Percentiles rank a stretch among this genome's conserved stretches.
phyloP scores from a whole-genome alignment of 2,888 invertebrate species.

The Lordiphosa andalusiaca region DNA sequence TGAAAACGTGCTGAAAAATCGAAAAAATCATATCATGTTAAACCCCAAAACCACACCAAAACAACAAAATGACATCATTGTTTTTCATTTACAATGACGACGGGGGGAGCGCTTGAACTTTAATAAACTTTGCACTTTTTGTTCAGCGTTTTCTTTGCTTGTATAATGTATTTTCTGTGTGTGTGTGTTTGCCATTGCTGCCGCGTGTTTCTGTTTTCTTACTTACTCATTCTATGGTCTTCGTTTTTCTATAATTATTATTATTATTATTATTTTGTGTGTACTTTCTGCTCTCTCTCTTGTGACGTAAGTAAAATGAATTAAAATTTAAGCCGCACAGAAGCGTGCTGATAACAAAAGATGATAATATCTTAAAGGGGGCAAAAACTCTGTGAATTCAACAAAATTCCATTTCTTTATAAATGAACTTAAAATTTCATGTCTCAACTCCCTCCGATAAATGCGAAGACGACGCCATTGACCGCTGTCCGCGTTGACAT shows the following conservation, averaged over 20 bases:
- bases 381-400: too few species aligned
- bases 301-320: too few species aligned
- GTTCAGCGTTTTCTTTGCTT: conserved; percentile 6
- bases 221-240: conserved; percentile 39
- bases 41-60: conserved; percentile 17
- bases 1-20: conserved; percentile 9
- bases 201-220: conserved; percentile 15
- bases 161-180: conserved; percentile 1
- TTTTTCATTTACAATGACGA: conserved; percentile 33
- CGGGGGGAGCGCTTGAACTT: conserved; percentile 52
- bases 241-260: conserved; percentile 26
- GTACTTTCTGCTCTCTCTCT: conserved; percentile 12
- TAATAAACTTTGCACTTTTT: conserved; percentile 67
- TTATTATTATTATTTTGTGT: conserved; percentile 1
- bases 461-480: conserved; percentile 44
- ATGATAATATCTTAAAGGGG: too few species aligned
- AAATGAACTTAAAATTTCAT: conserved; percentile 22
- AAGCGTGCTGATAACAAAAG: too few species aligned
- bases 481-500: conserved; percentile 69
- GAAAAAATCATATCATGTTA: conserved; percentile 17
- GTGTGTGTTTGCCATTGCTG: neutral
- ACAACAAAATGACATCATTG: conserved; percentile 59
- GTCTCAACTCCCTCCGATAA: neutral
- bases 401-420: too few species aligned
- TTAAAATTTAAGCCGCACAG: too few species aligned